These are phyloP conservation scores for Sparidentex hasta DNA, from an alignment of 2,797 vertebrate species.

Conservation along the genomic window DNA sequence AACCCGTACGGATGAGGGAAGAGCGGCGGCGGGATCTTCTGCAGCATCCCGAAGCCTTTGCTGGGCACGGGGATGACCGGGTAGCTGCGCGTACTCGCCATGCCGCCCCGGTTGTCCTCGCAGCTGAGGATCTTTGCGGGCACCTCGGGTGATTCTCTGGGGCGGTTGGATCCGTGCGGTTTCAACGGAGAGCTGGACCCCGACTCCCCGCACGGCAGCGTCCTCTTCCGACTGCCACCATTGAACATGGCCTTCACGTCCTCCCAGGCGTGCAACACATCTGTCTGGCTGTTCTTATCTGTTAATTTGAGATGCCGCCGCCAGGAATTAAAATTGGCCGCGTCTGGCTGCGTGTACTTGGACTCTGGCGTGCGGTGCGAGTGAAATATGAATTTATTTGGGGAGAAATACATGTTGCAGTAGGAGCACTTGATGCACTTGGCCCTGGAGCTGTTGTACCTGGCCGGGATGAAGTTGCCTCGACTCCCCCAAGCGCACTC, in stretches of 20 bases:
- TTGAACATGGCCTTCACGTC: constrained; percentile 99
- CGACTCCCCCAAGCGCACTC: constrained; percentile 94
- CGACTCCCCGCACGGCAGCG: constrained; percentile 87
- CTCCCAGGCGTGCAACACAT: constrained; percentile 94
- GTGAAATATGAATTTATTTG: constrained; percentile 96
- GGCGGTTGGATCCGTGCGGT: constrained; percentile 69
- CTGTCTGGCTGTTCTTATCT: constrained; percentile 87
- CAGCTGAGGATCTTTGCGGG: constrained; percentile 84
- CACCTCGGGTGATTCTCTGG: constrained; percentile 78
- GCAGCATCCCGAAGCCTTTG: constrained; percentile 95
- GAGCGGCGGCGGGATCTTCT: constrained; percentile 95
- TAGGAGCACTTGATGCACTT: constrained; percentile 96
- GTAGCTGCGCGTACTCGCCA: constrained; percentile 91
- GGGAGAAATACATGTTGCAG: constrained; percentile 95
- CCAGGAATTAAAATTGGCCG: constrained; percentile 95
- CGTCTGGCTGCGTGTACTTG: constrained; percentile 94
- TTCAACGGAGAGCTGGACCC: constrained; percentile 74
- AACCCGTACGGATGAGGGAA: constrained; percentile 96
- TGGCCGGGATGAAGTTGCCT: constrained; percentile 93
- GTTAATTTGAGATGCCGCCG: constrained; percentile 91
- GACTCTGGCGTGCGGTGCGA: constrained; percentile 94
- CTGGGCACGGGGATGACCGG: constrained; percentile 97
- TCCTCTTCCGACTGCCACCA: constrained; percentile 95
- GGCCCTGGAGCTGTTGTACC: constrained; percentile 94
- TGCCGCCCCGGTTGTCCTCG: constrained; percentile 79